Evolutionary conservation across 1,140 invertebrate species (phyloP), one percentile per base, ranked within the genome.

Genomic region (Ips nitidus): DNA sequence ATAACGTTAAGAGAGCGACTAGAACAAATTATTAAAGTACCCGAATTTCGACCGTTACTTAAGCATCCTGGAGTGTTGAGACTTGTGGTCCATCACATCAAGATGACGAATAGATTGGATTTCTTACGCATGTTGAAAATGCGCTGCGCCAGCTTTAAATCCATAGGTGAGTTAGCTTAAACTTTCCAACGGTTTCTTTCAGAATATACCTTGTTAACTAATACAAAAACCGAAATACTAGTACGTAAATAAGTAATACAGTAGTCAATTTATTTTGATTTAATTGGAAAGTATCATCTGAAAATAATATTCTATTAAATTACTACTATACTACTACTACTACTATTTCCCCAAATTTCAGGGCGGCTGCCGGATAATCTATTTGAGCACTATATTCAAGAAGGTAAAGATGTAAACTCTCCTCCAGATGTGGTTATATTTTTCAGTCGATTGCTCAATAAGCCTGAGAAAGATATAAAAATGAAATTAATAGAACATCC

Each of bases 61-160:
- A 78, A 82, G 37, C 81, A 86, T 80, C 83, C 83, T 41, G 78
- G 81, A 71, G 81, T 87, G 67, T 74, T 88, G 4, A 76, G 78
- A 74, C 77, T 88, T 70, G 80, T 87, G 39, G 58, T 79, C 38
- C 79, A 81, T 65, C 83, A 84, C 52, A 81, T 81, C 1, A 81
- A 76, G 52, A 80, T 82, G 2, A 76, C 80, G 41, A 74, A 80
- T 42, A 81, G 86, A 61, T 52, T 87, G 2, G 57, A 70, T 8
- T 83, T 81, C 70, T 75, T 88, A 40, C 75, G 81, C 66, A 72
- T 77, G 45, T 79, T 80, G 69, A 81, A 83, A 50, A 73, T 83
- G 36, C 83, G 83, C 71, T 83, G 80, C 77, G 73, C 82, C 2
- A 82, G 81, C 69, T 72, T 86, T 3, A 77, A 80, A 59, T 73